Evolutionary conservation across 2,888 invertebrate species (phyloP).

Genomic region (Stenurella melanura): DNA sequence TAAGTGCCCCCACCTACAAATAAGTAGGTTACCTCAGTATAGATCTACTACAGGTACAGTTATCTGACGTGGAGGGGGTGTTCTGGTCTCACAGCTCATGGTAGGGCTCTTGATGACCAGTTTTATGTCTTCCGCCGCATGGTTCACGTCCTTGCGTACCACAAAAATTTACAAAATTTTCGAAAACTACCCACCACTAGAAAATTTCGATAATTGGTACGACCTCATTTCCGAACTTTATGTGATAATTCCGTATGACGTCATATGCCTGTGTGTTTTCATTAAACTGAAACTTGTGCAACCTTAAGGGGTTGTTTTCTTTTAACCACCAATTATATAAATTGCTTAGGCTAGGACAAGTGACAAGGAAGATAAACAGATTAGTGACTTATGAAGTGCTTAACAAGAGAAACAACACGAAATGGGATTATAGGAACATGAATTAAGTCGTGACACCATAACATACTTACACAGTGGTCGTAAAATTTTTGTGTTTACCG

Average conservation of each 20-base stretch:
- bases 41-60: constrained; percentile 73
- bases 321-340: neutral
- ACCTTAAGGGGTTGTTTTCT: constrained; percentile 31
- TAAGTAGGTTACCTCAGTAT: constrained; percentile 72
- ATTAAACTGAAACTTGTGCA: constrained; percentile 5
- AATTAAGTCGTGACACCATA: constrained; percentile 64
- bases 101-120: constrained; percentile 70
- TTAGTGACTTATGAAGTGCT: constrained; percentile 27
- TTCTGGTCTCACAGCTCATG: constrained; percentile 61
- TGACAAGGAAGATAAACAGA: neutral
- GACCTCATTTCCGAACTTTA: constrained; percentile 45
- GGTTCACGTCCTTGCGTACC: constrained; percentile 60
- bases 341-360: neutral
- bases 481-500: constrained; percentile 40
- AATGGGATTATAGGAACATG: constrained; percentile 40
- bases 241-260: neutral
- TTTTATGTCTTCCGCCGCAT: constrained; percentile 66
- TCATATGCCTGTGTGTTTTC: neutral
- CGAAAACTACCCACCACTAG: constrained; percentile 32
- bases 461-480: constrained; percentile 62
- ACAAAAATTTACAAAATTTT: constrained; percentile 38
- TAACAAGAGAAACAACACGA: constrained; percentile 2
- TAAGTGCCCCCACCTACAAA: constrained; percentile 63
- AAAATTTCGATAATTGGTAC: constrained; percentile 20
- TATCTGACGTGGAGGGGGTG: constrained; percentile 63